Conservation (phyloP, 2,113 vertebrate species). For the Camarhynchus parvulus region DNA sequence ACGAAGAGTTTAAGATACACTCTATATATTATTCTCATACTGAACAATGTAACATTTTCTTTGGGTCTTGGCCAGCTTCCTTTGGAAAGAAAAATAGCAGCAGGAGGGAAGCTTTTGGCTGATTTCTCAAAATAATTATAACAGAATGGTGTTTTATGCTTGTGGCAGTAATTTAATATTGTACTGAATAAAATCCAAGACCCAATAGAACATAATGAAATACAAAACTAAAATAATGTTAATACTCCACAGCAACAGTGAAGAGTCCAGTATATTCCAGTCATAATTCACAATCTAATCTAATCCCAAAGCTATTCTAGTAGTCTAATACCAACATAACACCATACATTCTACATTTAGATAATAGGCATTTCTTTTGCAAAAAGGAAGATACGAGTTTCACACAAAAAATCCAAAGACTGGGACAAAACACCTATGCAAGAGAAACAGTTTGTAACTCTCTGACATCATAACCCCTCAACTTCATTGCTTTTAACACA, state of each 20-base stretch:
- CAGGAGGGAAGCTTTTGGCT: neutral
- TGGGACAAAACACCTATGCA: neutral
- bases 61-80: neutral
- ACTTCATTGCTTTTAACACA: neutral
- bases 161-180: neutral
- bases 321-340: neutral
- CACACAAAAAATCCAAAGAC: neutral
- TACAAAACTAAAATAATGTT: neutral
- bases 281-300: neutral
- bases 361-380: neutral
- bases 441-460: neutral
- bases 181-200: neutral
- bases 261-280: neutral
- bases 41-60: neutral
- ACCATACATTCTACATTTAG: neutral
- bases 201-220: neutral
- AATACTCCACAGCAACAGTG: neutral
- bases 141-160: neutral
- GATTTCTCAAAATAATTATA: slow-evolving; percentile 8
- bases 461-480: neutral
- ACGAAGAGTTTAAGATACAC: neutral
- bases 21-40: neutral
- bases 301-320: neutral
- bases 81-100: slow-evolving; percentile 7
- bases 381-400: neutral